A percentile compares a stretch with the other conserved stretches of the same genome.
These are phyloP conservation scores for Drusus annulatus DNA, from an alignment of 1,140 invertebrate genomes.

Conservation along the genomic window DNA sequence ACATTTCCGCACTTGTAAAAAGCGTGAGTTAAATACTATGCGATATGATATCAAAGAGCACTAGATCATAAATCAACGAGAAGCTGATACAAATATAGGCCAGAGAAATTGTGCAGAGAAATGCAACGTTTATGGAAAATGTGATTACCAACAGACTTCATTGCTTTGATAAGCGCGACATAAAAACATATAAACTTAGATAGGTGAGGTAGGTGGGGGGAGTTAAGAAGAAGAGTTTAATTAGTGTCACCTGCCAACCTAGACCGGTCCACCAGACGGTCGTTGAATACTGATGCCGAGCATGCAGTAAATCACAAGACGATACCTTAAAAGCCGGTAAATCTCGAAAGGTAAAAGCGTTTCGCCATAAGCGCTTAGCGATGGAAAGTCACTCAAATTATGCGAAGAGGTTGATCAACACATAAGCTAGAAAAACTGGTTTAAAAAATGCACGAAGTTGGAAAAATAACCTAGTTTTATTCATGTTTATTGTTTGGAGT, in stretches of 20 bases:
- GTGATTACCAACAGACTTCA: neutral
- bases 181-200: too few relatives aligned
- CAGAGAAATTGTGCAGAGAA: slow-evolving; percentile 7
- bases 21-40: neutral
- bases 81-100: neutral
- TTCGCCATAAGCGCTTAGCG: neutral
- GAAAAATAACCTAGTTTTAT: too few relatives aligned
- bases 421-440: slow-evolving; percentile 11
- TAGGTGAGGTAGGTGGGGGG: too few relatives aligned
- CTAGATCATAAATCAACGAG: neutral
- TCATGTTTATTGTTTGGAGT: too few relatives aligned
- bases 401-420: slow-evolving; percentile 4
- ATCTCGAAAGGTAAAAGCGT: slow-evolving; percentile 33
- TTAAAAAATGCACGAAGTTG: neutral
- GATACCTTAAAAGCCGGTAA: slow-evolving; percentile 25
- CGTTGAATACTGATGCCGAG: neutral
- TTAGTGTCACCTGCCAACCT: neutral
- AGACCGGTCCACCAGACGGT: neutral
- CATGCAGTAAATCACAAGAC: neutral
- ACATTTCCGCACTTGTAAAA: neutral
- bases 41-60: neutral
- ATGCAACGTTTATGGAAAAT: neutral
- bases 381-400: slow-evolving; percentile 23
- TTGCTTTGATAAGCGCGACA: slow-evolving; percentile 1
- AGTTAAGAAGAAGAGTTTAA: neutral